Percentiles rank a stretch among this genome's conserved stretches.
Evolutionary conservation across 2,797 vertebrate genomes (phyloP).

Genomic region (Chiroxiphia lanceolata): DNA sequence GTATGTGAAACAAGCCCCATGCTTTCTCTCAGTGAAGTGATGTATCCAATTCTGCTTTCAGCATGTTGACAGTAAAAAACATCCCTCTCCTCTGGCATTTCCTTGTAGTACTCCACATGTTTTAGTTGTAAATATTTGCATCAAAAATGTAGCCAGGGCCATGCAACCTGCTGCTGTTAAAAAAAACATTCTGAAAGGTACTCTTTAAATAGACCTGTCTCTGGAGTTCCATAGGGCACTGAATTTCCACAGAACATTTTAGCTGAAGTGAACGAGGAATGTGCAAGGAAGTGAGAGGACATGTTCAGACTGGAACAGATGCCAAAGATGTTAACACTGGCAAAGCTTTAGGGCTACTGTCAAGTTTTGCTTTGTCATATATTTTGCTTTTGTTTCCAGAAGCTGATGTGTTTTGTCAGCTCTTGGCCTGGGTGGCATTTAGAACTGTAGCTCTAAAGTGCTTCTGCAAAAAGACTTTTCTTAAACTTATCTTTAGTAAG

Average conservation of each 20-base stretch:
- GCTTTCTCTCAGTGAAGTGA: background rate
- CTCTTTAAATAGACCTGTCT: background rate
- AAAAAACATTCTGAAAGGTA: background rate
- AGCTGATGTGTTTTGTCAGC: slow-evolving; percentile 34
- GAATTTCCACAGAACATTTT: background rate
- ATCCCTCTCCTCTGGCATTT: background rate
- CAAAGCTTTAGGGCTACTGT: slow-evolving; percentile 37
- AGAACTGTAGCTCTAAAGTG: background rate
- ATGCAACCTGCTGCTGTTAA: background rate
- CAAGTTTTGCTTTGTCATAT: slow-evolving; percentile 35
- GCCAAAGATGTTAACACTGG: slow-evolving; percentile 41
- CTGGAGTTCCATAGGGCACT: background rate
- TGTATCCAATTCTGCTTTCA: background rate
- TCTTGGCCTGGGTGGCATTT: slow-evolving; percentile 1
- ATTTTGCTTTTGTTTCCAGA: slow-evolving; percentile 30
- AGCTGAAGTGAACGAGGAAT: background rate
- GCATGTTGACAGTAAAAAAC: background rate
- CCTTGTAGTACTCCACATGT: background rate
- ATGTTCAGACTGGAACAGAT: slow-evolving; percentile 50
- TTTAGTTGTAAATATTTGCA: background rate
- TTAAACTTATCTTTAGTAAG: background rate
- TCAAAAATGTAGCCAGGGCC: background rate
- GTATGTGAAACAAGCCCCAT: background rate
- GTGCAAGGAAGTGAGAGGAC: slow-evolving; percentile 9
- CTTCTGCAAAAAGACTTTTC: background rate